A percentile compares a stretch with the other conserved stretches of the same genome.
Conservation (phyloP, 64 coral and sea anemone species). For the Montipora cactus region DNA sequence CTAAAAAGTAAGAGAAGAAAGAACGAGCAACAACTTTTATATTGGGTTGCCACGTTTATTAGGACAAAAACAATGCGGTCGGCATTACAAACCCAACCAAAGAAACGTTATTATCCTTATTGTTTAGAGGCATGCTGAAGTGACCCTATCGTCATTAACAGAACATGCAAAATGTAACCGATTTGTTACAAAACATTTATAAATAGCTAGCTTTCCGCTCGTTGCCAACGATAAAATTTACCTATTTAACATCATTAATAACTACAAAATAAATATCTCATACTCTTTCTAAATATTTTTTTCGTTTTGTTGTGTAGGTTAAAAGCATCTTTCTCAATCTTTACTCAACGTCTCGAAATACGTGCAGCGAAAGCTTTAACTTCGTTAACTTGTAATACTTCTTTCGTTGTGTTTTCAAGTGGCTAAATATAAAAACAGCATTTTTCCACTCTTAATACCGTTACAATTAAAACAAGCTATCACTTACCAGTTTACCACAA, state of each 20-base stretch:
- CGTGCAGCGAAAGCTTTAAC: neutral
- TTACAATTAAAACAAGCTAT: slow-evolving; percentile 36
- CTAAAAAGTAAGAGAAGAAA: neutral
- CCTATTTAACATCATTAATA: neutral
- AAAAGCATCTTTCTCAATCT: slow-evolving; percentile 32
- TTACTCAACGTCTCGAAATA: neutral
- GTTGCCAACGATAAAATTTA: slow-evolving; percentile 15
- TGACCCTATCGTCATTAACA: no score
- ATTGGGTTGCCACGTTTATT: neutral
- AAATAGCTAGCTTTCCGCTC: neutral
- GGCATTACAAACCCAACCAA: neutral
- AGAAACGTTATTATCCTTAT: neutral
- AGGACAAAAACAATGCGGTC: neutral
- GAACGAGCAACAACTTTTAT: neutral
- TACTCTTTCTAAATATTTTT: neutral
- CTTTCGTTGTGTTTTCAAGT: neutral
- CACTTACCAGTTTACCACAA: neutral
- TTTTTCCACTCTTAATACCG: slow-evolving; percentile 7
- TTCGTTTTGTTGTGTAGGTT: neutral
- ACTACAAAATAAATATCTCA: slow-evolving; percentile 31
- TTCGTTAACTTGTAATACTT: neutral
- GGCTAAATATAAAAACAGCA: neutral
- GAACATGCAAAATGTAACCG: slow-evolving; percentile 35
- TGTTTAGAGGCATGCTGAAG: neutral
- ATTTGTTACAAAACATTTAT: slow-evolving; percentile 17